A percentile compares a stretch with the other conserved stretches of the same genome.
These are phyloP conservation scores for Cheilosia urbana DNA, from an alignment of 2,888 invertebrate genomes.

Conservation along the genomic window DNA sequence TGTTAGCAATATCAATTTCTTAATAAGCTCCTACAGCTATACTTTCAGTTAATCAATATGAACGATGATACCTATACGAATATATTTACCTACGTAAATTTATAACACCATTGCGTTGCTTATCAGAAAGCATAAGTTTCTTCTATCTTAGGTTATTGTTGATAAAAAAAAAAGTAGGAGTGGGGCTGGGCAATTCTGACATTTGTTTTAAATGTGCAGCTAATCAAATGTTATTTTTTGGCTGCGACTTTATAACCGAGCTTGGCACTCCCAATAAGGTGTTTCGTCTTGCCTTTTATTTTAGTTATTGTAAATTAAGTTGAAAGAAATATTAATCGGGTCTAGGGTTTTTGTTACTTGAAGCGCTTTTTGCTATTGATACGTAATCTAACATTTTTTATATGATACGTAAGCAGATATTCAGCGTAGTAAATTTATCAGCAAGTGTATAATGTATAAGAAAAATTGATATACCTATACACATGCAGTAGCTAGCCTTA, in stretches of 20 bases:
- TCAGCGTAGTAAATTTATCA: no score
- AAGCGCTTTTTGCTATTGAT: no score
- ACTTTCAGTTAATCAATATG: slow-evolving; percentile 35
- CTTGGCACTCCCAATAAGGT: slow-evolving; percentile 8
- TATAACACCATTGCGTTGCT: slow-evolving; percentile 5
- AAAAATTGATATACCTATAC: no score
- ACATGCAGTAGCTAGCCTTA: no score
- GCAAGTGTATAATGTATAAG: no score
- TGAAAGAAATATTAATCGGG: no score
- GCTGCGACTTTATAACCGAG: not conserved
- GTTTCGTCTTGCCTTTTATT: not conserved
- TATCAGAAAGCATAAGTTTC: slow-evolving; percentile 24
- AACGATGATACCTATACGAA: not conserved
- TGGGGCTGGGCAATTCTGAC: not conserved
- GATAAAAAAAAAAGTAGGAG: not conserved
- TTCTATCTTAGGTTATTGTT: slow-evolving; percentile 1
- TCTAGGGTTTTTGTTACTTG: no score
- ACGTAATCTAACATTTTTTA: no score
- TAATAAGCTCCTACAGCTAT: not conserved
- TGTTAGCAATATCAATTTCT: slow-evolving; percentile 29
- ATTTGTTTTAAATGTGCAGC: not conserved
- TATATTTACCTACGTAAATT: not conserved
- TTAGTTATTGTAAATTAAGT: no score
- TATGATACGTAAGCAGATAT: no score
- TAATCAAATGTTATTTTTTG: slow-evolving; percentile 13